Percentiles rank a stretch among this genome's conserved stretches.
phyloP scores from a whole-genome alignment of 2,113 vertebrate genomes.

The Isurus oxyrinchus region DNA sequence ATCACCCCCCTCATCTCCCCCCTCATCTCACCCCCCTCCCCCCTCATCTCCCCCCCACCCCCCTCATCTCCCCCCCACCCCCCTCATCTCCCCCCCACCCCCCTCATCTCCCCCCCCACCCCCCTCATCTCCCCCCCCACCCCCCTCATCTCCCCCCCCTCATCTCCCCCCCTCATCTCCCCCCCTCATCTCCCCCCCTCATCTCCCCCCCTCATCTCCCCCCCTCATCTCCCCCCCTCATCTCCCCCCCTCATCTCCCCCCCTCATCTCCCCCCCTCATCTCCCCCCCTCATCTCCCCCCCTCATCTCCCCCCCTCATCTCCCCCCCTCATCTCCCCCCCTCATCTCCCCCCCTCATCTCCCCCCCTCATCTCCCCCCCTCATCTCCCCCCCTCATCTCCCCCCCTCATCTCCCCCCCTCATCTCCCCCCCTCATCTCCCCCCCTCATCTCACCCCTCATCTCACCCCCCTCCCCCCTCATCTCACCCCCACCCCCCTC shows the following conservation, averaged over 20 bases:
- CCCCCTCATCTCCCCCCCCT: no score
- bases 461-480: not conserved
- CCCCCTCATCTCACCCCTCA: not conserved
- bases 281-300: fast-evolving
- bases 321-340: not conserved
- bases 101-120: not conserved
- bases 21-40: no score
- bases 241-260: fast-evolving
- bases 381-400: not conserved
- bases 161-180: no score
- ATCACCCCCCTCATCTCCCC: no score
- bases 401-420: not conserved
- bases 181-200: no score
- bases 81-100: no score
- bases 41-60: no score
- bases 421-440: not conserved
- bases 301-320: not conserved
- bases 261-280: not conserved
- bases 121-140: fast-evolving
- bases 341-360: fast-evolving
- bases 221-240: no score
- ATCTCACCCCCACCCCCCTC: not conserved
- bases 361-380: not conserved
- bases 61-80: no score
- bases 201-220: no score